Percentiles rank a stretch among this genome's conserved stretches.
phyloP scores from a whole-genome alignment of 2,888 invertebrate genomes.

The Boloria selene region DNA sequence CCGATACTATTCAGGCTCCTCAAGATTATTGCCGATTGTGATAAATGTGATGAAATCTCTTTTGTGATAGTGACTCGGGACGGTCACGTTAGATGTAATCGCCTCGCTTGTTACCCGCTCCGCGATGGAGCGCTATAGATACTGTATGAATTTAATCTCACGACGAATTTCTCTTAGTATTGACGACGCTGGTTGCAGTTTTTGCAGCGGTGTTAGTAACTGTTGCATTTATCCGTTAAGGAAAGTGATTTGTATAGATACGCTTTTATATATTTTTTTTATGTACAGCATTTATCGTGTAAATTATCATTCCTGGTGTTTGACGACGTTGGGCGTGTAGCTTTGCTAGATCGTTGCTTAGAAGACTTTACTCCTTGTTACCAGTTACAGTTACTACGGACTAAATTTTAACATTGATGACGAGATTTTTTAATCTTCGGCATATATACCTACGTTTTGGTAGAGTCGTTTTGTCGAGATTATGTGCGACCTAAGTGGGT shows the following conservation, averaged over 20 bases:
- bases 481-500: slow-evolving; percentile 31
- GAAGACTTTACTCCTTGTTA: slow-evolving; percentile 66
- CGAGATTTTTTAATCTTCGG: slow-evolving; percentile 21
- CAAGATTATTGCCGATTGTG: slow-evolving; percentile 69
- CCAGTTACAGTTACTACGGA: slow-evolving; percentile 76
- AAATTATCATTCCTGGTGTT: slow-evolving; percentile 73
- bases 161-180: slow-evolving; percentile 67
- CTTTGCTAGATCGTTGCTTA: slow-evolving; percentile 42
- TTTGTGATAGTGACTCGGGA: slow-evolving; percentile 78
- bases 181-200: slow-evolving; percentile 59
- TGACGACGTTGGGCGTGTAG: slow-evolving; percentile 38
- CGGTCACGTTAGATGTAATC: slow-evolving; percentile 76
- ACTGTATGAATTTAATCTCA: slow-evolving; percentile 55
- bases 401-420: slow-evolving; percentile 38
- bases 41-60: slow-evolving; percentile 78
- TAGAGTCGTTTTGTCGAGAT: slow-evolving; percentile 34
- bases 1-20: slow-evolving; percentile 28
- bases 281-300: slow-evolving; percentile 75
- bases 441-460: slow-evolving; percentile 26
- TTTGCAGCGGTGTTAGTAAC: slow-evolving; percentile 62
- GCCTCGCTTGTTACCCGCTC: slow-evolving; percentile 69
- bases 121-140: slow-evolving; percentile 47
- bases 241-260: slow-evolving; percentile 76
- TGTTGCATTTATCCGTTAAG: slow-evolving; percentile 77
- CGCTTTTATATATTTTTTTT: slow-evolving; percentile 65